Evolutionary conservation across 2,888 invertebrate genomes (phyloP), one percentile per base, ranked within the genome.

Genomic region (Ctenicera cuprea): DNA sequence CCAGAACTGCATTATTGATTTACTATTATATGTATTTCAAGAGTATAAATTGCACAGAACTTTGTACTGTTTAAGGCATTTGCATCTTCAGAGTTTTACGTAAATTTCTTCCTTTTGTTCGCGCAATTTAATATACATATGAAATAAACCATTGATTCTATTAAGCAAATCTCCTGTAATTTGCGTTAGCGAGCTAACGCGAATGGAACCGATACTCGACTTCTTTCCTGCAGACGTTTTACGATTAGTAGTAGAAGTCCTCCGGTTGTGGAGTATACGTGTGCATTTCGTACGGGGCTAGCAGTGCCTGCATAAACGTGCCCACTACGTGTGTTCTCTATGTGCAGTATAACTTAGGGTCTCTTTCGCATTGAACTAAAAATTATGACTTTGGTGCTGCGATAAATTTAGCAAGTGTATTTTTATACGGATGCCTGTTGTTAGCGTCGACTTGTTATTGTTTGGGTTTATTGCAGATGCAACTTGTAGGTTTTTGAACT

Each of bases 381-480:
- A 77, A 69, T 73, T 75, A 62, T 77, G 37, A 78, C 80, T 80
- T 75, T 77, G 80, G 79, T 72, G 73, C 74, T 70, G 79, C 76
- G 80, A 79, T 81, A 81, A 77, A 77, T 82, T 82, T 81, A 82
- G 81, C 82, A 70, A 76, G 80, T 79, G 81, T 83, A 82, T 81
- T 83, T 83, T 82, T 80, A 80, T 80, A 76, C 79, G 81, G 80
- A 81, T 80, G 80, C 78, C 75, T 80, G 71, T 69, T 69, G 72
- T 68, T 63, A 48, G 59, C 37, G 18, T 69, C 16, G 37, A 68
- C 66, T 71, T 75, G 63, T 67, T 72, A 72, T 62, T 66, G 45
- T 73, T 63, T 71, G 43, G 57, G 68, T 73, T 73, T 69, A 69
- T 73, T 70, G 68, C 59, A 68, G 38, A 62, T 72, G 72, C 72